Evolutionary conservation across 2,113 vertebrate genomes (phyloP).

Genomic region (Physeter macrocephalus): DNA sequence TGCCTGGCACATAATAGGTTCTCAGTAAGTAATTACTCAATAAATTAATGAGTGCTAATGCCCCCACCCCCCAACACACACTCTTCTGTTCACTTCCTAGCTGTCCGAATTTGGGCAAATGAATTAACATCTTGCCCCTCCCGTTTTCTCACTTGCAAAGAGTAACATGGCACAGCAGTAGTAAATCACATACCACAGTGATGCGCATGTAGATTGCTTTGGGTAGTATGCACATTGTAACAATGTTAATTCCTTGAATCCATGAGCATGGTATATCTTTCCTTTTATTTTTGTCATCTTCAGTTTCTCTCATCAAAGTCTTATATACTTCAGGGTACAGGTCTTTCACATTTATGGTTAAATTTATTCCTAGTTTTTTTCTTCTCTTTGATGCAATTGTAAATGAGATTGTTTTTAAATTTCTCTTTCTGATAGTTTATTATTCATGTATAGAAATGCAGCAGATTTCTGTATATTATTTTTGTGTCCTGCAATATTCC

Average conservation of each 20-base stretch:
- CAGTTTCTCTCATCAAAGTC: not conserved
- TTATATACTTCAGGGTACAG: not conserved
- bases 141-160: not conserved
- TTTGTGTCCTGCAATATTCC: too few relatives aligned
- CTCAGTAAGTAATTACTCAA: not conserved
- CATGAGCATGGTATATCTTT: rapidly evolving
- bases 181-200: too few relatives aligned
- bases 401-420: too few relatives aligned
- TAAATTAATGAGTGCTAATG: not conserved
- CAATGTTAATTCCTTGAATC: not conserved
- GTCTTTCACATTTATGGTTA: not conserved
- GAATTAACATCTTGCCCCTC: not conserved
- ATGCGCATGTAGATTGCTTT: not conserved
- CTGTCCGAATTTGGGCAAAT: not conserved
- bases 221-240: not conserved
- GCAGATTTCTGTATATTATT: too few relatives aligned
- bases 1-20: not conserved
- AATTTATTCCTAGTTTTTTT: not conserved
- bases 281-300: not conserved
- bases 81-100: not conserved
- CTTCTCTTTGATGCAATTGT: too few relatives aligned
- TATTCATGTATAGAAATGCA: too few relatives aligned
- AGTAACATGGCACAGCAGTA: not conserved
- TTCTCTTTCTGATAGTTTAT: too few relatives aligned
- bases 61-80: not conserved